Percentiles rank a stretch among this genome's conserved stretches.
Evolutionary conservation across 2,888 invertebrate species (phyloP).

Genomic region (Aricia artaxerxes): DNA sequence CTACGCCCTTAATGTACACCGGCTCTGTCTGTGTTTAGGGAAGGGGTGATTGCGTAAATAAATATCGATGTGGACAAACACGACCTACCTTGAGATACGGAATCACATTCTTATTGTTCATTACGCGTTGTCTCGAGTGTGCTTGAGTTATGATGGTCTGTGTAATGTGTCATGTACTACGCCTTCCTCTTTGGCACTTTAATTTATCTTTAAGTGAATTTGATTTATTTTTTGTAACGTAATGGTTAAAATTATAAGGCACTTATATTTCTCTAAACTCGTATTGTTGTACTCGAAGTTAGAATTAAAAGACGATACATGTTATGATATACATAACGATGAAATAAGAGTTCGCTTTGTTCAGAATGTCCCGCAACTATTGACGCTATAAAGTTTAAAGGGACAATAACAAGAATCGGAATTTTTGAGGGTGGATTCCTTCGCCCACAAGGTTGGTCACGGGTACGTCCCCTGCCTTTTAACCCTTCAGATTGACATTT

Average conservation of each 20-base stretch:
- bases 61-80: constrained; percentile 70
- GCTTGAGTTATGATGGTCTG: constrained; percentile 3
- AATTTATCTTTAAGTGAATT: too few relatives aligned
- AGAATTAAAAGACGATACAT: too few relatives aligned
- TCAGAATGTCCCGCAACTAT: neutral
- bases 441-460: neutral
- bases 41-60: constrained; percentile 70
- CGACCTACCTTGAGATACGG: constrained; percentile 42
- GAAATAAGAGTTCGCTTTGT: too few relatives aligned
- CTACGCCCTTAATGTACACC: constrained; percentile 74
- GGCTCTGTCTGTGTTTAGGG: constrained; percentile 72
- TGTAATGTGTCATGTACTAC: neutral
- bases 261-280: too few relatives aligned
- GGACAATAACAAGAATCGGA: neutral
- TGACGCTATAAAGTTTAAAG: neutral
- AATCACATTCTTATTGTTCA: constrained; percentile 21
- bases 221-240: too few relatives aligned
- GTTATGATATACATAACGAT: too few relatives aligned
- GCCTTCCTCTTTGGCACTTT: neutral
- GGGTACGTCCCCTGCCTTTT: neutral
- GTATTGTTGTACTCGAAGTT: too few relatives aligned
- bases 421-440: constrained; percentile 8
- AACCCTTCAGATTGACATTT: constrained; percentile 1
- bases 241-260: too few relatives aligned
- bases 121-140: constrained; percentile 18